phyloP scores from a whole-genome alignment of 2,113 vertebrate species.

The Cebidichthys violaceus region DNA sequence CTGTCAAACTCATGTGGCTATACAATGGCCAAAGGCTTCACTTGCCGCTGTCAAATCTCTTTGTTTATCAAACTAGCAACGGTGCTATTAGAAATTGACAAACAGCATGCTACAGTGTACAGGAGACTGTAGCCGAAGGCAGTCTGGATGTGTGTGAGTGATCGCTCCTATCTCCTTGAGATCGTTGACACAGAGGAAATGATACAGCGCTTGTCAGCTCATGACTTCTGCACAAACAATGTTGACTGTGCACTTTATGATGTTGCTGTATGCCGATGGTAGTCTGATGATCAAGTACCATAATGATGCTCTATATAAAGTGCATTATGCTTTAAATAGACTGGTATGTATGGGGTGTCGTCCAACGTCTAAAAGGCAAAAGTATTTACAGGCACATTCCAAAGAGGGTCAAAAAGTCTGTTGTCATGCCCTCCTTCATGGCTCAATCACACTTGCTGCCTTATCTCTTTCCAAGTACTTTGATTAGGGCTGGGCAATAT shows the following conservation, averaged over 20 bases:
- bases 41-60: conserved; percentile 10
- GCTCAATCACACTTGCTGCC: background rate
- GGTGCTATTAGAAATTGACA: conserved; percentile 16
- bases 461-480: too few relatives aligned
- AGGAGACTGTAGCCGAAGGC: conserved; percentile 9
- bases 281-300: background rate
- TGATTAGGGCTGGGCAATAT: too few relatives aligned
- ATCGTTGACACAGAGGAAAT: conserved; percentile 35
- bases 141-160: conserved; percentile 27
- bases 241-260: conserved; percentile 6
- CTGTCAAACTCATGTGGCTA: conserved; percentile 24
- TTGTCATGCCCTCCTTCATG: background rate
- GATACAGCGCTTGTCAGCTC: conserved; percentile 8
- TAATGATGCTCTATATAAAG: background rate
- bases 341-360: background rate
- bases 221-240: conserved; percentile 25
- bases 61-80: conserved; percentile 14
- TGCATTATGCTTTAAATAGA: background rate
- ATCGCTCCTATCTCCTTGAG: conserved; percentile 25
- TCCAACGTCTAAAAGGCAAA: background rate
- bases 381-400: background rate
- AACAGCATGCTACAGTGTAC: conserved; percentile 15
- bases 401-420: background rate
- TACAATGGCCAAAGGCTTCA: background rate
- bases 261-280: background rate